Base-by-base conservation (phyloP, 2,113 vertebrate species). In the Callipepla squamata region DNA sequence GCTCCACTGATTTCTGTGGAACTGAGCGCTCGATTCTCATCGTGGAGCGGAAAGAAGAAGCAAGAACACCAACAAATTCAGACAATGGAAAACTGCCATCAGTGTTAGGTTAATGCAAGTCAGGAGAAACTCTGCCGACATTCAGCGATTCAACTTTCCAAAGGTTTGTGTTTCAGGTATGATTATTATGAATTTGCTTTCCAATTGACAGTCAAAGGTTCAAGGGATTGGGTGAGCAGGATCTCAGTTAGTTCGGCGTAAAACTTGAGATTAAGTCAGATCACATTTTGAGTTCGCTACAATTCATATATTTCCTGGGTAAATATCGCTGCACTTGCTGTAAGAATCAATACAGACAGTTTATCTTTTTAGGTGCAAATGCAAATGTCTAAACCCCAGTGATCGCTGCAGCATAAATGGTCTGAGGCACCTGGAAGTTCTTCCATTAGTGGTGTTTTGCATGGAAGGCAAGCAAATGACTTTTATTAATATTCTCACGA, bases 81-180 rank as follows among this genome's bases (percentile, higher is more conserved):
- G 48, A 22, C 61, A 73, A 23, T 2, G 44, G 66, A 53, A 68
- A 65, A 32, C 50, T 34, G 53, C 18, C 63, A 67, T 16, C 74
- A 9, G 4, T 28, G 63, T 9, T 20, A 57, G 68, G 63, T 28
- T 34, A 87, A 10, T 6, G 50, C n/a, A 18, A 74, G 79, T 16
- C 66, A 50, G 40, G 50, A 61, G 32, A 12, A n/a, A n/a, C 18
- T 66, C 55, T 66, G 0, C 0, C 3, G 11, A 9, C 3, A 48
- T 38, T 51, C 44, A 7, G 25, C 68, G 36, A 4, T 45, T 50
- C 50, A 23, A 7, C 66, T 51, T 50, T 2, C 55, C 66, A n/a
- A 72, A 73, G 65, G 23, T 73, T 44, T 34, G 34, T 22, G 48
- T 59, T 69, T 47, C 50, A 13, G 21, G 61, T 17, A 55, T 36